Percentiles rank a stretch among this genome's conserved stretches.
Conservation (phyloP, 1,140 invertebrate species). For the Tribolium castaneum region DNA sequence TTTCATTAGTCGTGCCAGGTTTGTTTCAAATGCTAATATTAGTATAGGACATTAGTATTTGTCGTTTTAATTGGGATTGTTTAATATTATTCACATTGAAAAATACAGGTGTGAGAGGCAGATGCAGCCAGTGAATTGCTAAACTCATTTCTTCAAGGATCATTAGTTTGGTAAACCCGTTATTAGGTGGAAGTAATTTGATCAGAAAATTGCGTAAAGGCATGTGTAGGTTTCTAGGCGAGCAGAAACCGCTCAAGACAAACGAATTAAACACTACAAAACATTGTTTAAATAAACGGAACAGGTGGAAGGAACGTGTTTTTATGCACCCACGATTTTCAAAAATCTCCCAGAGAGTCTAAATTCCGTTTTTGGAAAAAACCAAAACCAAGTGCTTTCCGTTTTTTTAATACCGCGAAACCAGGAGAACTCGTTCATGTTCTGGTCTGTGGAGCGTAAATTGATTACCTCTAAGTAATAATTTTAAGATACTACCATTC, state of each 20-base stretch:
- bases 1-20: background rate
- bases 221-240: background rate
- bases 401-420: background rate
- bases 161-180: background rate
- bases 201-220: background rate
- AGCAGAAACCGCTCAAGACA: background rate
- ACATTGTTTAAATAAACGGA: background rate
- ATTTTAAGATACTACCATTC: background rate
- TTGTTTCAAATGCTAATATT: background rate
- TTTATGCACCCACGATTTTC: too few relatives aligned
- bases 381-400: too few relatives aligned
- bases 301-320: background rate
- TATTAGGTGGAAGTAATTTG: background rate
- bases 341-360: too few relatives aligned
- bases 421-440: background rate
- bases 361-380: too few relatives aligned
- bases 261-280: background rate
- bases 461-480: background rate
- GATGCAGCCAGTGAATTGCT: background rate
- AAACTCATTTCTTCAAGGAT: background rate
- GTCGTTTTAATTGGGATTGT: background rate
- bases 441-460: background rate
- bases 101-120: background rate
- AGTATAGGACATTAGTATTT: background rate
- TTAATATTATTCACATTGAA: background rate